phyloP scores from a whole-genome alignment of 2,797 vertebrate species.

The Muscicapa comitata region DNA sequence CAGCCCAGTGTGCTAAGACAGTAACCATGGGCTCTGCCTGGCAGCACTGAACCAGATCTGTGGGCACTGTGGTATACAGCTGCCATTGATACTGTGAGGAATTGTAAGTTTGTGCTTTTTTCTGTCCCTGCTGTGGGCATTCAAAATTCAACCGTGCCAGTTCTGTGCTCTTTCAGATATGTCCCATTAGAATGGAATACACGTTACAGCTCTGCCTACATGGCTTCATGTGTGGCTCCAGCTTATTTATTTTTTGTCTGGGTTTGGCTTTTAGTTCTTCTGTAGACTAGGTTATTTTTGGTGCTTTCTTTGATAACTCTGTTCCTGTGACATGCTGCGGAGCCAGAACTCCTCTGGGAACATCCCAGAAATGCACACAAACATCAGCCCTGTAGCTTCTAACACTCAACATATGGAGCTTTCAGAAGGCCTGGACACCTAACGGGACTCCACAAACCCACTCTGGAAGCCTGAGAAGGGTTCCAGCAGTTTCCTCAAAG shows the following conservation, averaged over 20 bases:
- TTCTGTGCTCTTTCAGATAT: neutral
- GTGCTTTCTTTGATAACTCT: conserved; percentile 48
- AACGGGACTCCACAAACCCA: neutral
- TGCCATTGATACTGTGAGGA: neutral
- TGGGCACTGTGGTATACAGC: neutral
- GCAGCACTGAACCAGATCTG: neutral
- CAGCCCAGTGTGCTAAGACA: neutral
- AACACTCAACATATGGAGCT: neutral
- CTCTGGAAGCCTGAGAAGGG: neutral
- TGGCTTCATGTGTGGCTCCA: conserved; percentile 4
- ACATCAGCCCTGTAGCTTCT: neutral
- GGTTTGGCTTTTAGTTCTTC: neutral
- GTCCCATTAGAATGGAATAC: neutral
- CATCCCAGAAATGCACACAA: neutral
- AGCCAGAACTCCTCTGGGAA: conserved; percentile 10
- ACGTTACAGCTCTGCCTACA: neutral
- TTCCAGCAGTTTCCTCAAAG: conserved; percentile 51
- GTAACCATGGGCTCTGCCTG: neutral
- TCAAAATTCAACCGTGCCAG: neutral
- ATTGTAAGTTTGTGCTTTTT: neutral
- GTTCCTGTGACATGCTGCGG: neutral
- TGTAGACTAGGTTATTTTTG: conserved; percentile 34
- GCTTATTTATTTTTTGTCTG: conserved; percentile 21
- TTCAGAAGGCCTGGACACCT: conserved; percentile 21
- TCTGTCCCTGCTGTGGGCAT: neutral